Base-by-base conservation (phyloP, 1,140 invertebrate genomes). In the Zophobas atratus region DNA sequence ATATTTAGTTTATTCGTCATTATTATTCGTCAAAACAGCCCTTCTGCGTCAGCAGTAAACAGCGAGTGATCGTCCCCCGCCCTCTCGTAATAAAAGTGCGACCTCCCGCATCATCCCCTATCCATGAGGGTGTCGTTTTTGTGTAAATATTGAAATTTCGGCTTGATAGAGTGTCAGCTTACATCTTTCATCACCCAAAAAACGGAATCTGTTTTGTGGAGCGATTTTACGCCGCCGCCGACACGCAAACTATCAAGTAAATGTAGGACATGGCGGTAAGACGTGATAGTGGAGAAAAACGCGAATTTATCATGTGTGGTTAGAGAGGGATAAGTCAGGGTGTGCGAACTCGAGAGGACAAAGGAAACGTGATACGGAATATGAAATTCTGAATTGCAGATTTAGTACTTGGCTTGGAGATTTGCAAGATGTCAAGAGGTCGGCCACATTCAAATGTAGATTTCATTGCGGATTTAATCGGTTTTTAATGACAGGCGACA, bases 351-450 rank as follows among this genome's bases (percentile, higher is more conserved):
- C 75, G 75, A 53, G 73, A 77, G 73, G 76, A 80, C 79, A 80
- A 80, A 80, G 79, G 73, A 80, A 78, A 80, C 79, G 79, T 80
- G 79, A 80, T 80, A 76, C 70, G 76, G 79, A 78, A 80, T 80
- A 80, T 76, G 77, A 80, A 80, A 78, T 78, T 80, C 56, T 51
- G 79, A 80, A 80, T 77, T 80, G 79, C 76, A 80, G 79, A 80
- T 80, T 80, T 71, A 56, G 73, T 78, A 53, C 48, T 60, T 71
- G 77, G 76, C 36, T 38, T 46, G n/a, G 75, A 72, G 78, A 79
- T 79, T 80, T 77, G 79, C 76, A 76, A 70, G 70, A 73, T 75
- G 79, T 75, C 79, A 80, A 80, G 71, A 72, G 76, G 60, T 67
- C 60, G 38, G 34, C 70, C 71, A 72, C 51, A 75, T 78, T 78